Base-by-base conservation (phyloP, 2,113 vertebrate species). In the Ammodytes marinus region DNA sequence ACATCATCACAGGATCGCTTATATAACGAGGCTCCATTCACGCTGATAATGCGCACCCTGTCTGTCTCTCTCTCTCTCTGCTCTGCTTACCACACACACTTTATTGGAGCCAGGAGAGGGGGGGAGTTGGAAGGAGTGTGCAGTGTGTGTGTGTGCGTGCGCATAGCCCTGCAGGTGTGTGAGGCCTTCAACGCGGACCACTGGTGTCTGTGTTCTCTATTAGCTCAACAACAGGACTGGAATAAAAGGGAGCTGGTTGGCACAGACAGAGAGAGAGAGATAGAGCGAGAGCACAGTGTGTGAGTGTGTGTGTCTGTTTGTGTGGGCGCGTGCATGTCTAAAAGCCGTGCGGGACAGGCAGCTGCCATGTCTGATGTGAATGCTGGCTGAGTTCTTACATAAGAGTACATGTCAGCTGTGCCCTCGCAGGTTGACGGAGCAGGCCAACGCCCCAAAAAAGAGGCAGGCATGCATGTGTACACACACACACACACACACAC, bases 321-420 rank as follows among this genome's bases (percentile, higher is more conserved):
- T 59, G 80, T 75, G 77, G 39, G 67, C 40, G 66, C 59, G 53
- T 74, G 66, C 55, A n/a, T 68, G 79, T 88, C 50, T 73, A 47
- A 27, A 63, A 86, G 79, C 65, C 27, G 11, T 84, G 82, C 71
- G 78, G 84, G 88, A 93, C 78, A 83, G 85, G 83, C 92, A 94
- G 92, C 89, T 95, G 94, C 92, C 93, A 87, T 82, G 86, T 92
- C 86, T 90, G 85, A 92, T 91, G 86, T 54, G 71, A 86, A 80
- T 70, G 47, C 57, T 71, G 80, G 77, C 78, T 89, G 83, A 88
- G 70, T 69, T 87, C 85, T 94, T 93, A 85, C 87, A 88, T 92
- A 91, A 93, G 81, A 83, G 52, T 77, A 79, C 82, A 73, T 77
- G 86, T 90, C 81, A 89, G 76, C 84, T 88, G 82, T 88, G 74